These are phyloP conservation scores for Globodera rostochiensis DNA, from an alignment of 1,140 invertebrate species.

Conservation along the genomic window DNA sequence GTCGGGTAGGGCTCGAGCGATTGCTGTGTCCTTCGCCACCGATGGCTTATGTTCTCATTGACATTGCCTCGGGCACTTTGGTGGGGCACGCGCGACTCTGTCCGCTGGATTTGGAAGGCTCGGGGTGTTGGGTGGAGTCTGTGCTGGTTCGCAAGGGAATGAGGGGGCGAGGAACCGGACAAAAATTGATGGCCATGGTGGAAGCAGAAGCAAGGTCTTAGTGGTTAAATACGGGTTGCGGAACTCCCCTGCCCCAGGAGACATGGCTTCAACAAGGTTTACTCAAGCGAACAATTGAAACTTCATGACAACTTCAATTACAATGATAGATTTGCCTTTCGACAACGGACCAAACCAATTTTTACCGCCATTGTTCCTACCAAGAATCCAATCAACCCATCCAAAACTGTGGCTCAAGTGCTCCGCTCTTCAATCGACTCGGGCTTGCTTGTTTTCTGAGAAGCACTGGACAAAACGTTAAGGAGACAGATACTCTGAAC, in stretches of 20 bases:
- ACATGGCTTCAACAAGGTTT: background rate
- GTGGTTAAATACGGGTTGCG: background rate
- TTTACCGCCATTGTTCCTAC: constrained; percentile 35
- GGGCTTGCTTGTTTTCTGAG: background rate
- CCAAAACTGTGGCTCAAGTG: constrained; percentile 17
- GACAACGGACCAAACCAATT: constrained; percentile 33
- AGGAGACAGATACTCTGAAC: background rate
- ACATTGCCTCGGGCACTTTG: constrained; percentile 17
- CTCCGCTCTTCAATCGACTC: background rate
- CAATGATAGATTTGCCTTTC: constrained; percentile 37
- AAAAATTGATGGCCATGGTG: constrained; percentile 14
- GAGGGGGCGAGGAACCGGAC: constrained; percentile 21
- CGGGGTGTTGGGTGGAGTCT: constrained; percentile 38
- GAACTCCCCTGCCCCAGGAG: background rate
- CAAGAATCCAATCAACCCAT: constrained; percentile 5
- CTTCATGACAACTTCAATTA: background rate
- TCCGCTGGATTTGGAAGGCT: constrained; percentile 15
- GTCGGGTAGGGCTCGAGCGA: constrained; percentile 24
- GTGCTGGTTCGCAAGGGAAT: constrained; percentile 31
- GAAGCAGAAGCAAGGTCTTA: constrained; percentile 18
- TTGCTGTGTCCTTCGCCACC: constrained; percentile 19
- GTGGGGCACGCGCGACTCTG: constrained; percentile 39
- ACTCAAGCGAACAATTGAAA: background rate
- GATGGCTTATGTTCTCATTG: constrained; percentile 40
- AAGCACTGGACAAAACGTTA: background rate